Evolutionary conservation across 1,140 invertebrate species (phyloP).

Genomic region (Heliconius nattereri): DNA sequence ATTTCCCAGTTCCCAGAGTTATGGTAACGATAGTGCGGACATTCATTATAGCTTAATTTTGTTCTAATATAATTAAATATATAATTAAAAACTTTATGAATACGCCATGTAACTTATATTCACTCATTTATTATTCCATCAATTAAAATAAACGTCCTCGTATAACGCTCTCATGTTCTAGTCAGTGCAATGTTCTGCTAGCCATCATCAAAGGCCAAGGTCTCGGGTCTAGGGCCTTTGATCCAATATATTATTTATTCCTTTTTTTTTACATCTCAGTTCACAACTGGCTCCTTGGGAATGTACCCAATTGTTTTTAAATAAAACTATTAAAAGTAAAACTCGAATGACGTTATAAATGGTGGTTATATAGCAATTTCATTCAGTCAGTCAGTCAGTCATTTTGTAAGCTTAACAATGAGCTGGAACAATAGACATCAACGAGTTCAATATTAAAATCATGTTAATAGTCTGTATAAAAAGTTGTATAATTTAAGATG

Average conservation of each 20-base stretch:
- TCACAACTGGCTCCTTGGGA: constrained; percentile 23
- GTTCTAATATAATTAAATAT: too few relatives aligned
- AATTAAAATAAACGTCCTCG: neutral
- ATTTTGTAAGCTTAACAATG: neutral
- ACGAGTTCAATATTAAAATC: neutral
- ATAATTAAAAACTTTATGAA: neutral
- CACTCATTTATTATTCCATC: neutral
- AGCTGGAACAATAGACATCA: neutral
- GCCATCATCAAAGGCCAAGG: constrained; percentile 39
- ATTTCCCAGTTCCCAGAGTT: too few relatives aligned
- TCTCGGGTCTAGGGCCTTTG: constrained; percentile 31
- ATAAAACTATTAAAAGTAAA: neutral
- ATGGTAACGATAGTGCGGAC: too few relatives aligned
- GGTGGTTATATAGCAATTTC: neutral
- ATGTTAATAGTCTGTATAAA: neutral
- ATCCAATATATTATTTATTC: constrained; percentile 33
- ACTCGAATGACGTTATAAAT: neutral
- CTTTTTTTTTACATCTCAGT: constrained; percentile 16
- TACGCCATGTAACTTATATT: neutral
- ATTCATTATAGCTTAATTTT: too few relatives aligned
- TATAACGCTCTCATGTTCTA: constrained; percentile 12
- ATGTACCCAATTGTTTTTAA: neutral
- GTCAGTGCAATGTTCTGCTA: constrained; percentile 37
- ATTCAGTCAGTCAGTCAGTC: too few relatives aligned
- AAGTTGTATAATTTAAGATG: too few relatives aligned